Evolutionary conservation across 1,140 invertebrate species (phyloP).

Genomic region (Ostrea edulis): DNA sequence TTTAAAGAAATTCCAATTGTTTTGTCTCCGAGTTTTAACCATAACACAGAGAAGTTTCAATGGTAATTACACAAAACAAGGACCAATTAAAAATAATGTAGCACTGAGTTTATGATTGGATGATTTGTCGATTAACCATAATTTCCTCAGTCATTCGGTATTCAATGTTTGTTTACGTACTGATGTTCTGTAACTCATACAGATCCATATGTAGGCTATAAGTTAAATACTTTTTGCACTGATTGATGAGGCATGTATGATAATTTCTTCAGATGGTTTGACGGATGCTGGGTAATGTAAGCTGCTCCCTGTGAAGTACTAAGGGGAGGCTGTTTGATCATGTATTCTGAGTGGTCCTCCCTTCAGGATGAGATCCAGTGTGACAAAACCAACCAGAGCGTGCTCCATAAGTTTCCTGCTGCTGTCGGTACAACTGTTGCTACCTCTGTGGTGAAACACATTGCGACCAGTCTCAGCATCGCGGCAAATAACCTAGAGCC

Average conservation of each 20-base stretch:
- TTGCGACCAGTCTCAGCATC: conserved; percentile 88
- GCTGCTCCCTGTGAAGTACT: background rate
- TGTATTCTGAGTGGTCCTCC: conserved; percentile 80
- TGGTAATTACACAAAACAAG: background rate
- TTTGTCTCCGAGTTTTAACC: background rate
- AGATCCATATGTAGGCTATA: too few species aligned
- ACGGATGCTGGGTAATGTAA: background rate
- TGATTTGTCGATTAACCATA: background rate
- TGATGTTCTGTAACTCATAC: background rate
- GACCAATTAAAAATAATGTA: background rate
- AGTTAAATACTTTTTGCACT: too few species aligned
- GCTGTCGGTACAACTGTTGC: conserved; percentile 90
- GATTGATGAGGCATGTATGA: background rate
- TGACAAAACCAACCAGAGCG: conserved; percentile 86
- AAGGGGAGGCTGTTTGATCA: conserved; percentile 49
- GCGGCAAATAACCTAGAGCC: conserved; percentile 70
- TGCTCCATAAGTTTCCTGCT: conserved; percentile 91
- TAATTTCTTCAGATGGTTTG: background rate
- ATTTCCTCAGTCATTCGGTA: background rate
- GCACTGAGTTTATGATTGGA: background rate
- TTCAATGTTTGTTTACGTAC: background rate
- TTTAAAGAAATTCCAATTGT: background rate
- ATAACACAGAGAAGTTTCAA: background rate
- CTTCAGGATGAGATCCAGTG: conserved; percentile 77
- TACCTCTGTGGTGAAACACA: conserved; percentile 89